Evolutionary conservation across 2,113 vertebrate genomes (phyloP), one percentile per base, ranked within the genome.

Genomic region (Pseudorectes ferrugineus): DNA sequence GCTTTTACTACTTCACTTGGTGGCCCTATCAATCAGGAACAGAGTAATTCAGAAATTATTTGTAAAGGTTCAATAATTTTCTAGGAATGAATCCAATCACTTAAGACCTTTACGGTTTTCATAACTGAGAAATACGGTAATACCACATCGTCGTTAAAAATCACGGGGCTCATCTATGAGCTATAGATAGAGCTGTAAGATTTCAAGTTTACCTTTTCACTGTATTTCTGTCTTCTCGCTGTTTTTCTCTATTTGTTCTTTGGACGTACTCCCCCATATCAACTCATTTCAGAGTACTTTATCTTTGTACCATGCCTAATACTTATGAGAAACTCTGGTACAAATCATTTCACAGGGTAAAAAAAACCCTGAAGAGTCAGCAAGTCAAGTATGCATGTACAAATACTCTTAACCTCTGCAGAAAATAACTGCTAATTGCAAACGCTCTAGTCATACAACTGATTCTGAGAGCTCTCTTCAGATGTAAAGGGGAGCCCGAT

Each of bases 241-340:
- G 38, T 46, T 92, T 36, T 70, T 46, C 51, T 82, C 29, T 55
- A 5, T 29, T 80, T 46, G 22, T 23, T 73, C 36, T 36, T 24
- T 65, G n/a, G 26, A 88, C 6, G 11, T 10, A 63, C 1, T 62
- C 10, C 36, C 20, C 24, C 40, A 36, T 17, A 51, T 18, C 51
- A 72, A 25, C 11, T 24, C 8, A 67, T 51, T 49, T 82, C 29
- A n/a, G 14, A 55, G 10, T 31, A 59, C 5, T 59, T 52, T 33
- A 17, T 51, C 24, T 58, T 19, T 75, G 38, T 45, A 71, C 11
- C 51, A 49, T 46, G 38, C 9, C 74, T 62, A 35, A 31, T 23
- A 51, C 10, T 52, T 49, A 28, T 0, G 2, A 63, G 11, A 72
- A 95, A 68, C 15, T 75, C 2, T 0, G 0, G 14, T 13, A 88